Base-by-base conservation (phyloP, 2,113 vertebrate species). In the Ibidorhyncha struthersii region DNA sequence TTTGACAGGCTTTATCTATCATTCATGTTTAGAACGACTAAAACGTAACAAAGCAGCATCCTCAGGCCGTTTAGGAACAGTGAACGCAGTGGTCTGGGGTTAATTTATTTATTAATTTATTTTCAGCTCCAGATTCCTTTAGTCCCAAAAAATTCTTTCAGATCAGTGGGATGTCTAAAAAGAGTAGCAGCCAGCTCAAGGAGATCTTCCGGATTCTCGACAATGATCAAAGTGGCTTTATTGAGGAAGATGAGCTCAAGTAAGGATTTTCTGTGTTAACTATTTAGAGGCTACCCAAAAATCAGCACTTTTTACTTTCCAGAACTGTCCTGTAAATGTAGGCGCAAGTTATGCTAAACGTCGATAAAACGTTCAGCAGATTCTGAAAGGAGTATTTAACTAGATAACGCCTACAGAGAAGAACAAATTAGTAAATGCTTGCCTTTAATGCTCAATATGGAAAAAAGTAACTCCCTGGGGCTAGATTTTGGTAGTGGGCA, bases 141-240 rank as follows among this genome's bases (percentile, higher is more conserved):
- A 98, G 98, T 98, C 98, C 98, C 98, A 99, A 99, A 97, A 99
- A 99, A 98, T 99, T 99, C 98, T 99, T 99, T 98, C 98, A 99
- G 98, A 98, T 99, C 55, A 99, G 98, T 77, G 99, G 99, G 81
- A 98, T 99, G 93, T 98, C 99, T 96, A 98, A 99, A 96, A 99
- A 99, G 98, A 99, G 98, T 1, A 98, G 98, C 79, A 96, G 98
- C 90, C 99, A 99, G 97, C 86, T 99, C 93, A 99, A 99, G 97
- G 98, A 99, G 22, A 99, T 99, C 86, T 99, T 99, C 96, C 96
- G 97, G 89, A 98, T 99, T 95, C 97, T 99, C 32, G 99, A 99
- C 91, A 98, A 99, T 2, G 99, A 99, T 88, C 98, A 99, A 95
- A 99, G 99, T n/a, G 99, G 99, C 80, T 99, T 97, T 98, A 98